Base-by-base conservation (phyloP, 2,888 invertebrate species). In the Pachycephus smyrnensis region DNA sequence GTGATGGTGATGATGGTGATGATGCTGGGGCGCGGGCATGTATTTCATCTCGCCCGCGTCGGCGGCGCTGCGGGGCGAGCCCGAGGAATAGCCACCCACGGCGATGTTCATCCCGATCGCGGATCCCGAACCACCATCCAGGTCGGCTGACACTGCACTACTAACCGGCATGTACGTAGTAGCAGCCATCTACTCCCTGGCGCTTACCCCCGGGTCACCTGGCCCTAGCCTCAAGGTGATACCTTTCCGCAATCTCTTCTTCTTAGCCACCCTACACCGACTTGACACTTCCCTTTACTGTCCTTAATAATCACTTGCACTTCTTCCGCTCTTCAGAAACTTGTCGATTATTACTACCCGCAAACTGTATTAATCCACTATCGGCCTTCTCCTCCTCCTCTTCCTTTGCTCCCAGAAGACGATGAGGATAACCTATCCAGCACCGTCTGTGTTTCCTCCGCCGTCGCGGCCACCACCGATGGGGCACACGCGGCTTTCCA, bases 1-100 rank as follows among this genome's bases (percentile, higher is more conserved):
- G 83, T 94, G 94, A 88, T 94, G 94, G 86, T 95, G 96, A 90
- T 96, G 95, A 91, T 96, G 96, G 92, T 97, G 95, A 92, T 96
- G 96, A 92, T 97, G 97, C 92, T 96, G 96, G 84, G 95, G 95
- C 86, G 96, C 95, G 82, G 94, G 93, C 94, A 96, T 95, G 92
- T 98, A 98, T 93, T 98, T 98, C 97, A 98, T 97, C 93, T 98
- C 98, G 89, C 96, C 96, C 89, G 96, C 96, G 93, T 97, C 97
- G 85, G 95, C 94, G 89, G 96, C 97, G 88, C 96, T 96, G 90
- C 97, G 95, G 91, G 97, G 97, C 93, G 97, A 97, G 92, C 95
- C 95, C 92, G 95, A 95, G 80, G 93, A 93, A 92, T 97, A 97
- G 92, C 96, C 96, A 92, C 96, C 95, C 83, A 91, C 91, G 90